These are phyloP conservation scores for Iguana delicatissima DNA, from an alignment of 2,797 vertebrate species.

Conservation along the genomic window DNA sequence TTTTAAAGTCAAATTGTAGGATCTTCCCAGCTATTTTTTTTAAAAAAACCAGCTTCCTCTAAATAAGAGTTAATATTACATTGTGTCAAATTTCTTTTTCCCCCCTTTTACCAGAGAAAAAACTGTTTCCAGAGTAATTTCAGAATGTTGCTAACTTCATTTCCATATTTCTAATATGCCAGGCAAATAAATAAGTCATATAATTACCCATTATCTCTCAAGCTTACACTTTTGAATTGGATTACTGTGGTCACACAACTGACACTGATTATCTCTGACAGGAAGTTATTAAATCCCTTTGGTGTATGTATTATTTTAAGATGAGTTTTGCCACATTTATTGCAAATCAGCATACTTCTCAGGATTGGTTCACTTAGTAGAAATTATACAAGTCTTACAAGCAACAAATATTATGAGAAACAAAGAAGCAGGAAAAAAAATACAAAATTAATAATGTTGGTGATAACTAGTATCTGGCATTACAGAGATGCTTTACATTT, in stretches of 20 bases:
- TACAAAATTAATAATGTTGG: conserved; percentile 28
- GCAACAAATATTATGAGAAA: conserved; percentile 17
- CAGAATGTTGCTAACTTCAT: conserved; percentile 47
- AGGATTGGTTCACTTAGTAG: conserved; percentile 60
- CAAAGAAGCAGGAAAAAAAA: conserved; percentile 37
- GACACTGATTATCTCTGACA: conserved; percentile 67
- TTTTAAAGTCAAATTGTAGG: not conserved
- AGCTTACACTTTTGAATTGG: conserved; percentile 60
- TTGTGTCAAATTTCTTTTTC: conserved; percentile 13
- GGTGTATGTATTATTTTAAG: conserved; percentile 43
- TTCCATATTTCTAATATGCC: conserved; percentile 52
- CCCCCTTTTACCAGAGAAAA: conserved; percentile 18
- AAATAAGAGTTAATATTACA: not conserved
- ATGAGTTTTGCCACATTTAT: conserved; percentile 35
- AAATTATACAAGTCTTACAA: conserved; percentile 54
- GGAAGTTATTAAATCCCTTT: conserved; percentile 64
- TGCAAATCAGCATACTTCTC: conserved; percentile 51
- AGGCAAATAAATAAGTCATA: conserved; percentile 66
- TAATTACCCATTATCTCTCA: conserved; percentile 67
- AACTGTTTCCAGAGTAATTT: conserved; percentile 36
- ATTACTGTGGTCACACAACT: conserved; percentile 57
- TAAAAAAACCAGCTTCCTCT: not conserved
- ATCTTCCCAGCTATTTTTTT: conserved; percentile 6
- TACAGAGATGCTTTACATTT: not conserved
- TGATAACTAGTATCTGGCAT: not conserved